Base-by-base conservation (phyloP, 2,113 vertebrate species). In the Pyxicephalus adspersus region DNA sequence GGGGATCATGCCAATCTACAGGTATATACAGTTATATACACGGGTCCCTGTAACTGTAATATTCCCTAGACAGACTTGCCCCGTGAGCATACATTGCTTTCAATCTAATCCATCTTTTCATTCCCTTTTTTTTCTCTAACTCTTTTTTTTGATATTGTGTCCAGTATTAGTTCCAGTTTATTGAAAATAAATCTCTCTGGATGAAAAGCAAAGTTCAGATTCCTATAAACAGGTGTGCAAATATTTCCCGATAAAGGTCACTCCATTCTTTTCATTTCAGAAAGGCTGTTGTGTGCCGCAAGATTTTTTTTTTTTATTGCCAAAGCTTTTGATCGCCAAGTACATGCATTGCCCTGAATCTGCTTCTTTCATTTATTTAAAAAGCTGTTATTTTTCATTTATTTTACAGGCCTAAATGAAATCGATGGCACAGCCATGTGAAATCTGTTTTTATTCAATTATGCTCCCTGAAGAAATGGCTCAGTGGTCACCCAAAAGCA, bases 121-220 rank as follows among this genome's bases (percentile, higher is more conserved):
- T n/a, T n/a, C n/a, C n/a, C 9, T 38, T 7, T 38, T 45, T 45
- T 38, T 38, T 38, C 6, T 38, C 11, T 38, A 5, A 9, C 7
- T n/a, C n/a, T n/a, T 38, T 65, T 54, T 51, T 67, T 66, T 67
- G 63, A 78, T 64, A 78, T 78, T 78, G 76, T 67, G 64, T 78
- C 76, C 76, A 67, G 26, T 29, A 26, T 57, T 52, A 2, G 28
- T 15, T 22, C 29, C 38, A 57, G 51, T 67, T 55, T 66, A 78
- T 78, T 78, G 76, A 67, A 67, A 78, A 67, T 68, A 79, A 79
- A 79, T 68, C 77, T 58, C 52, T 50, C 23, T 19, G 31, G 68
- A 79, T 79, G 65, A 79, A 79, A 79, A 79, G 77, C 77, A 79
- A 79, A 79, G 77, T 67, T 79, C 64, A 68, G 29, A 68, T 58